Evolutionary conservation across 1,140 invertebrate genomes (phyloP), one percentile per base, ranked within the genome.

Genomic region (Leptopilina clavipes): DNA sequence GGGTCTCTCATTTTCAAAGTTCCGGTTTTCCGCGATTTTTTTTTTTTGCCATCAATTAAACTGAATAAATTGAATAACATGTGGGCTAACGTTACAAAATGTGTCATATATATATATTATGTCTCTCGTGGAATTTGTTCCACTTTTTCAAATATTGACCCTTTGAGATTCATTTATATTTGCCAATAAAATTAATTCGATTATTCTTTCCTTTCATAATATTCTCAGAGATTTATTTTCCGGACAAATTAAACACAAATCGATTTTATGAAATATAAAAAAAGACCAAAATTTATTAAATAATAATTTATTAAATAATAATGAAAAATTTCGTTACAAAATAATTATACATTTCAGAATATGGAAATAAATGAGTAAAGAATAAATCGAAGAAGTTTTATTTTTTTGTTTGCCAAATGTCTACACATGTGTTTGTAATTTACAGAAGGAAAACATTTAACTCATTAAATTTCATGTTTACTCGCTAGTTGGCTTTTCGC

Each of bases 61-160:
- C 25, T 10, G 22, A 65, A 31, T 17, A 65, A 65, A 65, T 65
- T 31, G 12, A 65, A 65, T 65, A 65, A 65, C 14, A 65, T 65
- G 25, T 12, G 3, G 14, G 14, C 12, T 65, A 31, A n/a, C 31
- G 3, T 65, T n/a, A 14, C 25, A 65, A 65, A 31, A 31, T 65
- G 22, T 65, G 14, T 40, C 37, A 40, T 31, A 31, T 31, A 31
- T n/a, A n/a, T n/a, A n/a, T n/a, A n/a, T n/a, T 12, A 25, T 56
- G 14, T 59, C 22, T 2, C 22, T 59, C 14, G 56, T 59, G 3
- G 0, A 59, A 59, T 59, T 12, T 6, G 11, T 3, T 31, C n/a
- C 19, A 10, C 56, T 31, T 59, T 10, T 59, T 18, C 19, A n/a
- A 59, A 19, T 59, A 12, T 12, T 59, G 9, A 59, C 19, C 2